Evolutionary conservation across 1,140 invertebrate species (phyloP), one percentile per base, ranked within the genome.

Genomic region (Ips typographus): DNA sequence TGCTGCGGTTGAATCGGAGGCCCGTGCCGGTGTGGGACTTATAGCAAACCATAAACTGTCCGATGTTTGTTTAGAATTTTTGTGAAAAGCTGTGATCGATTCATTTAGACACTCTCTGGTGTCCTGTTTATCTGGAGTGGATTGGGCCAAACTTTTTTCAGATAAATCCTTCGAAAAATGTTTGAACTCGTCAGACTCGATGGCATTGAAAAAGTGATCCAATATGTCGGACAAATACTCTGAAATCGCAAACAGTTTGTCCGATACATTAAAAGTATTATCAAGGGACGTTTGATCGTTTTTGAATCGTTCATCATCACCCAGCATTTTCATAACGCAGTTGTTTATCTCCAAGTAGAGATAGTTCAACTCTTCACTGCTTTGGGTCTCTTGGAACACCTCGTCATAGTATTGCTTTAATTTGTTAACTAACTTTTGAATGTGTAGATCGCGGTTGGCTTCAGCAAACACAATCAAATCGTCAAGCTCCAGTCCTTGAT

Each of bases 381-480:
- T 68, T 38, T 74, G 64, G 6, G 51, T 58, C 37, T 75, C 58
- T 38, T 51, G 57, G 62, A 73, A 79, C 36, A 74, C 71, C 7
- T 76, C 62, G 7, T 62, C 7, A 64, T 78, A 79, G 5, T 74
- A 49, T 40, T 68, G 47, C 40, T 69, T 71, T 41, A 80, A 68
- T 59, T 75, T 75, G 0, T 40, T 36, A 8, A 78, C 68, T 6
- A 80, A 60, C 64, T 76, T 79, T n/a, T 8, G 8, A 1, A 74
- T 69, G 43, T 75, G 75, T 41, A 52, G 55, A 73, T 80, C 77
- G 56, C 74, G 47, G 1, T 67, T 42, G 3, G 78, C 40, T 68
- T 80, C 79, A 1, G 79, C 78, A 61, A 79, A 79, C 42, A 80
- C 43, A 22, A 80, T 63, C 5, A 78, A 47, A 7, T 80, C 78